Percentiles rank a stretch among this genome's conserved stretches.
These are phyloP conservation scores for Drosophila planitibia DNA, from an alignment of 2,888 invertebrate species.

Conservation along the genomic window DNA sequence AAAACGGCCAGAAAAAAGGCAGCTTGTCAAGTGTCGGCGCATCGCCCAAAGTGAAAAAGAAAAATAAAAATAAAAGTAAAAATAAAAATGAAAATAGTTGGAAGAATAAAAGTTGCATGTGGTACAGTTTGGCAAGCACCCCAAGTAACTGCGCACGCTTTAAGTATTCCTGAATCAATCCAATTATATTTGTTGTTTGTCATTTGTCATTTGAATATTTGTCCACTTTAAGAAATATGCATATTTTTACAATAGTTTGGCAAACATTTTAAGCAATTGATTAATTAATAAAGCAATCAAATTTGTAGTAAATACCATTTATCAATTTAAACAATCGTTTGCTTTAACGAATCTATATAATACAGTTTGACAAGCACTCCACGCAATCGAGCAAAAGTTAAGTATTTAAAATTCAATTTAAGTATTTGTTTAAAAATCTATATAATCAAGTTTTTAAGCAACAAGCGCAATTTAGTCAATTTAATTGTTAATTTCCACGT, in stretches of 20 bases:
- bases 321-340: too few species aligned
- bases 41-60: background rate
- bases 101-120: background rate
- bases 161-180: background rate
- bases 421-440: too few species aligned
- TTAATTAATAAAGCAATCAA: too few species aligned
- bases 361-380: slow-evolving; percentile 2
- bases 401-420: background rate
- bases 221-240: too few species aligned
- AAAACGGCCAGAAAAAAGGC: background rate
- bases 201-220: background rate
- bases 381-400: background rate
- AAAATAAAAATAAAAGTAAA: background rate
- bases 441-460: background rate
- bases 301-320: background rate
- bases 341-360: background rate
- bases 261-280: background rate
- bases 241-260: too few species aligned
- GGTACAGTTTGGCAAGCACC: background rate
- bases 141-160: background rate
- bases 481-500: background rate
- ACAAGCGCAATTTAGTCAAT: too few species aligned
- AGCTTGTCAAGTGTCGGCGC: background rate
- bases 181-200: background rate
- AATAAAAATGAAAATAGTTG: background rate